Evolutionary conservation across 2,888 invertebrate genomes (phyloP).

Genomic region (Scotopteryx bipunctaria): DNA sequence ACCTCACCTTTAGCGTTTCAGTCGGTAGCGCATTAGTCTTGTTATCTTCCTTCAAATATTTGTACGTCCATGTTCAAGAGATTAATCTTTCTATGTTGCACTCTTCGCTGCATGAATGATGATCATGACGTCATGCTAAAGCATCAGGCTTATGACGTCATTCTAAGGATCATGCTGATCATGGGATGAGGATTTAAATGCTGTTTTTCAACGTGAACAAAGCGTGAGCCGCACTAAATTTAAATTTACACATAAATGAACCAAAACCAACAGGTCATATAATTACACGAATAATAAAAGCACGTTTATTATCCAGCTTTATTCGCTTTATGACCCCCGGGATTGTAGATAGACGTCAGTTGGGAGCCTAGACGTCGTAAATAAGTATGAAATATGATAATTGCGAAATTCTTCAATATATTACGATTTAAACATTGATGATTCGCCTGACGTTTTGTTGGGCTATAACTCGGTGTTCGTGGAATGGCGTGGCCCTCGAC

Average conservation of each 20-base stretch:
- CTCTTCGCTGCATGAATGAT: too few relatives aligned
- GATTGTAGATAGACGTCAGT: slow-evolving; percentile 75
- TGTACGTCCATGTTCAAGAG: too few relatives aligned
- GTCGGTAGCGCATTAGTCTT: too few relatives aligned
- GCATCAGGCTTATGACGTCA: too few relatives aligned
- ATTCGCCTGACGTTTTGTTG: slow-evolving; percentile 79
- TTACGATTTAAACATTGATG: slow-evolving; percentile 82
- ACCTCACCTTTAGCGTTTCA: too few relatives aligned
- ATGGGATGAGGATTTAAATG: too few relatives aligned
- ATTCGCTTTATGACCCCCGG: slow-evolving; percentile 74
- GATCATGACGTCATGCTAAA: too few relatives aligned
- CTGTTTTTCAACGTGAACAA: slow-evolving; percentile 8
- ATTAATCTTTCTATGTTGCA: too few relatives aligned
- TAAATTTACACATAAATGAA: slow-evolving; percentile 54
- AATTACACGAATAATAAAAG: slow-evolving; percentile 76
- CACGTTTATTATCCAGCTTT: slow-evolving; percentile 70
- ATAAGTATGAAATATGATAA: slow-evolving; percentile 83
- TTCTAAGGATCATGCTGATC: too few relatives aligned
- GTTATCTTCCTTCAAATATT: too few relatives aligned
- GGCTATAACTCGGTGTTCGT: slow-evolving; percentile 75
- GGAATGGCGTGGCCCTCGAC: slow-evolving; percentile 51
- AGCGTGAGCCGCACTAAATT: neutral
- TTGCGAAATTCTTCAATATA: slow-evolving; percentile 83
- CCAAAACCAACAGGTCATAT: slow-evolving; percentile 54
- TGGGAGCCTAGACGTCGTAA: slow-evolving; percentile 80